These are phyloP conservation scores for Machimus rusticus DNA, from an alignment of 2,888 invertebrate genomes.

Conservation along the genomic window DNA sequence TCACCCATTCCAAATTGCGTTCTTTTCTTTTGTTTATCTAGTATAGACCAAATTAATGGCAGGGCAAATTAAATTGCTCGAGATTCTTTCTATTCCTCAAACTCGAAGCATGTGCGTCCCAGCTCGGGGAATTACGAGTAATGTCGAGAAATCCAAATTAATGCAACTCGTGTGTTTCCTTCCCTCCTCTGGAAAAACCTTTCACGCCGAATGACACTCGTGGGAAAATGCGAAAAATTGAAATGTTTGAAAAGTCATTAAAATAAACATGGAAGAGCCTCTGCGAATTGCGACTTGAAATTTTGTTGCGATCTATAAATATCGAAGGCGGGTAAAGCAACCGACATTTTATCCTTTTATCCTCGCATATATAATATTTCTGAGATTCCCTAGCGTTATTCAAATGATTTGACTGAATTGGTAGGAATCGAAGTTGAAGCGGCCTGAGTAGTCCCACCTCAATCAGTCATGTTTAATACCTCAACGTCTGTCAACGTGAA, in stretches of 20 bases:
- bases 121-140: not conserved
- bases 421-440: not conserved
- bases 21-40: constrained; percentile 10
- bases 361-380: not conserved
- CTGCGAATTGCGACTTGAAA: not conserved
- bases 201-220: not conserved
- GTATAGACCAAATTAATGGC: not conserved
- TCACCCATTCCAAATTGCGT: not conserved
- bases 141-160: not conserved
- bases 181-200: not conserved
- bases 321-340: not conserved
- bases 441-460: not conserved
- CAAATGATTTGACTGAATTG: not conserved
- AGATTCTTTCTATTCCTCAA: not conserved
- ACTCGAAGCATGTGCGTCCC: not conserved
- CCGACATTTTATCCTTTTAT: not conserved
- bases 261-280: not conserved
- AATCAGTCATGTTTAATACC: constrained; percentile 17
- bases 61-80: not conserved
- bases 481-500: not conserved
- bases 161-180: not conserved
- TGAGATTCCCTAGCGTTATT: not conserved
- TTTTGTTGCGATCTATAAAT: not conserved
- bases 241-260: not conserved
- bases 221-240: not conserved